Conservation (phyloP, 2,888 invertebrate genomes). For the Rhagophthalmus giganteus region DNA sequence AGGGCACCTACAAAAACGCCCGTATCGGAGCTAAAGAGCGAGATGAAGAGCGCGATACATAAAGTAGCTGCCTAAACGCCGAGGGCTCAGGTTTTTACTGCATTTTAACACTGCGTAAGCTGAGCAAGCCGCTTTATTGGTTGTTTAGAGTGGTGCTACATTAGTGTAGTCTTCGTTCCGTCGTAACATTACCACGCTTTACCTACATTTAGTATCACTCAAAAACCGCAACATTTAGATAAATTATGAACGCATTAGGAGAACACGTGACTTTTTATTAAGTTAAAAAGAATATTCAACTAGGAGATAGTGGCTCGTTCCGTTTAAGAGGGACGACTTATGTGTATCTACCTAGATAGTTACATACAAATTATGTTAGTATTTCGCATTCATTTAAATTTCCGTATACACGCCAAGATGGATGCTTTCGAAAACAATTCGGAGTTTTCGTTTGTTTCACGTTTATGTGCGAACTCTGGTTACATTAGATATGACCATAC, state of each 20-base stretch:
- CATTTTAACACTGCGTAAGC: conserved; percentile 54
- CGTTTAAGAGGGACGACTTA: background rate
- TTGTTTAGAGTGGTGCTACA: conserved; percentile 49
- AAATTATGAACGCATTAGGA: conserved; percentile 25
- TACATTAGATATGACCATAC: no score
- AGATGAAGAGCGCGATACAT: conserved; percentile 46
- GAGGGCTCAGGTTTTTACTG: conserved; percentile 53
- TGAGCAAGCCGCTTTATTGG: conserved; percentile 50
- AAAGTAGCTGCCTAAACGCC: conserved; percentile 44
- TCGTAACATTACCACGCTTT: conserved; percentile 27
- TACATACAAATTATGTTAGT: background rate
- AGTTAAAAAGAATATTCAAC: conserved; percentile 18
- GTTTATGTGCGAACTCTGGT: no score
- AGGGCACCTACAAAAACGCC: conserved; percentile 40
- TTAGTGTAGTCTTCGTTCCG: conserved; percentile 36
- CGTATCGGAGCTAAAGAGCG: conserved; percentile 42
- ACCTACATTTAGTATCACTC: conserved; percentile 31
- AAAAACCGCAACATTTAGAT: conserved; percentile 27
- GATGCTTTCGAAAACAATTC: no score
- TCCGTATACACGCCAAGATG: no score
- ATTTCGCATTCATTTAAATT: background rate
- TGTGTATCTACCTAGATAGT: conserved; percentile 3
- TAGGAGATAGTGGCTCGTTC: background rate
- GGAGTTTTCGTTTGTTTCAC: no score
- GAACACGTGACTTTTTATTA: conserved; percentile 22